Evolutionary conservation across 2,797 vertebrate species (phyloP).

Genomic region (Lophotriccus pileatus): DNA sequence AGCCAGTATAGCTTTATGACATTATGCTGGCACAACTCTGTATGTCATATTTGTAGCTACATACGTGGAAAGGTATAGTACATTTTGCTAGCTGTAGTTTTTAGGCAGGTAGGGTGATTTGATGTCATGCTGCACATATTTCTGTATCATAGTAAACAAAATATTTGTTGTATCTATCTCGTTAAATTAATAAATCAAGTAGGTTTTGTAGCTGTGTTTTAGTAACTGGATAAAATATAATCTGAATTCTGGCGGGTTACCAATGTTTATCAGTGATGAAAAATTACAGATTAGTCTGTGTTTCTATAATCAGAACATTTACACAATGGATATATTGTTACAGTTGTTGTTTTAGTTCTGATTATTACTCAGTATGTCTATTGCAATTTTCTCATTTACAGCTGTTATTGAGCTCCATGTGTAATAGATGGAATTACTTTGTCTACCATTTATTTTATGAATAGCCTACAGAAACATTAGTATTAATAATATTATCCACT

Average conservation of each 20-base stretch:
- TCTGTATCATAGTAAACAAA: not conserved
- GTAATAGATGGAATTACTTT: constrained; percentile 60
- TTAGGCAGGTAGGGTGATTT: constrained; percentile 14
- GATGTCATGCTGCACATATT: not conserved
- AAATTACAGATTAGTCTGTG: constrained; percentile 18
- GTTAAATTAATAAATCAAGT: constrained; percentile 4
- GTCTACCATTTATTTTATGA: constrained; percentile 56
- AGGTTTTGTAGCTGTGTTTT: not conserved
- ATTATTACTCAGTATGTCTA: constrained; percentile 66
- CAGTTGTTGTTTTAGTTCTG: constrained; percentile 59
- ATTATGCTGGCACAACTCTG: constrained; percentile 25
- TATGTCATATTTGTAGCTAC: constrained; percentile 45
- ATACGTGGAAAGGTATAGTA: not conserved
- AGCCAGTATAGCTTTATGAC: constrained; percentile 54
- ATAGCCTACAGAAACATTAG: constrained; percentile 51
- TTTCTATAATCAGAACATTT: constrained; percentile 41
- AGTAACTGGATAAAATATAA: not conserved
- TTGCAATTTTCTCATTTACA: constrained; percentile 58
- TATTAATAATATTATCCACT: constrained; percentile 60
- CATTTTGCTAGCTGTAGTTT: not conserved
- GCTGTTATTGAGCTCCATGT: constrained; percentile 27
- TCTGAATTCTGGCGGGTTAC: not conserved
- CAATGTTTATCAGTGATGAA: constrained; percentile 24
- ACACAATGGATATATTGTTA: constrained; percentile 56
- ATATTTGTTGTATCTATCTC: not conserved